Evolutionary conservation across 2,797 vertebrate genomes (phyloP).

Genomic region (Danio aesculapii): DNA sequence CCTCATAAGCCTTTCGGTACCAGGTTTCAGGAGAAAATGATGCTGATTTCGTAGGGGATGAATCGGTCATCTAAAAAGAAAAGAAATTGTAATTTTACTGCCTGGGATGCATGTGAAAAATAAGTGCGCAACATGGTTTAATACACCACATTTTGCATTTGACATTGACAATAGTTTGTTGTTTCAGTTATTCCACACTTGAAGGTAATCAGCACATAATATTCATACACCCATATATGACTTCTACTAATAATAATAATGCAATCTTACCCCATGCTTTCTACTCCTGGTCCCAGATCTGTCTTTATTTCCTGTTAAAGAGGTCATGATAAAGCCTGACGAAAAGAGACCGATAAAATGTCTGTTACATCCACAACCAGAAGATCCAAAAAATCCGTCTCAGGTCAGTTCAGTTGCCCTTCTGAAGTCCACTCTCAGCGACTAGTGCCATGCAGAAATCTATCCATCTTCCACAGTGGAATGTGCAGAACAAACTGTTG

Average conservation of each 20-base stretch:
- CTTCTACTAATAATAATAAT: constrained; percentile 44
- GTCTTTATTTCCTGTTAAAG: constrained; percentile 90
- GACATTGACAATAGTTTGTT: background rate
- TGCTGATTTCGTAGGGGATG: constrained; percentile 91
- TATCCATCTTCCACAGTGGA: constrained; percentile 48
- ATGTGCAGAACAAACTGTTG: constrained; percentile 27
- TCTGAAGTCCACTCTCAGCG: constrained; percentile 60
- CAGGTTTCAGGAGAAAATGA: constrained; percentile 93
- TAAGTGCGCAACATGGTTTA: background rate
- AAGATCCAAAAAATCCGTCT: constrained; percentile 71
- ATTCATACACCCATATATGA: background rate
- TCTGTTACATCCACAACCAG: constrained; percentile 74
- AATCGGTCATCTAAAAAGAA: constrained; percentile 84
- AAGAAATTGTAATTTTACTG: background rate
- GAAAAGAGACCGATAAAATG: constrained; percentile 59
- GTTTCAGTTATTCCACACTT: background rate
- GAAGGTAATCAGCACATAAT: background rate
- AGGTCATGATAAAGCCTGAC: constrained; percentile 80
- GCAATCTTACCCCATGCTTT: constrained; percentile 92
- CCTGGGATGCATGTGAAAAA: background rate
- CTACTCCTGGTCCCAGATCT: constrained; percentile 89
- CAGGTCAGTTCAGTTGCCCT: constrained; percentile 49
- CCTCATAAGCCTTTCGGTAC: constrained; percentile 94
- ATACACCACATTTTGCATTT: background rate
- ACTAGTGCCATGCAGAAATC: constrained; percentile 37